Conservation (phyloP, 1,140 invertebrate genomes). For the honey bee (Apis mellifera) region DNA sequence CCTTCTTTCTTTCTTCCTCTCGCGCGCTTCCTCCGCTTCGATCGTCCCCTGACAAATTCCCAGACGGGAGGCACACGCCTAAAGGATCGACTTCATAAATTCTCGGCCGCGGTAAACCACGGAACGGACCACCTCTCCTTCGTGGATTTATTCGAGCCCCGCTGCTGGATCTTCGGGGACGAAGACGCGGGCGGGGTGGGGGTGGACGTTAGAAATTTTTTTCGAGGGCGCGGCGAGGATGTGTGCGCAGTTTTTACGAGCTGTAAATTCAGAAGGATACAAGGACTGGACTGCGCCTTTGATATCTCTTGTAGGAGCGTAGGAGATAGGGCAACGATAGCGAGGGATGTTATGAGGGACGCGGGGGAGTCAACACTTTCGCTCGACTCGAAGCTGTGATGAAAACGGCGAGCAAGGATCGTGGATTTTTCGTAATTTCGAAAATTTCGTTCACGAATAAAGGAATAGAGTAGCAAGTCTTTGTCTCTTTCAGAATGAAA, state of each 20-base stretch:
- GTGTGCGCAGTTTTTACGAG: not conserved
- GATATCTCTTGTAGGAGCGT: not conserved
- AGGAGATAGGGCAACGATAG: not conserved
- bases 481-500: too few relatives aligned
- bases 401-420: too few relatives aligned
- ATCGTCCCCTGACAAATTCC: constrained; percentile 60
- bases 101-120: constrained; percentile 49
- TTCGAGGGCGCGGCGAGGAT: constrained; percentile 8
- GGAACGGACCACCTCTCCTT: constrained; percentile 29
- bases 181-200: too few relatives aligned
- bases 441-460: too few relatives aligned
- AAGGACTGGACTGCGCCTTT: not conserved
- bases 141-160: constrained; percentile 55
- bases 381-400: too few relatives aligned
- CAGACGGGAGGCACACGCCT: constrained; percentile 58
- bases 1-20: not conserved
- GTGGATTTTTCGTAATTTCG: too few relatives aligned
- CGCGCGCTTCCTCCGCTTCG: not conserved
- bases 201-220: constrained; percentile 15
- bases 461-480: too few relatives aligned
- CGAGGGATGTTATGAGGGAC: not conserved
- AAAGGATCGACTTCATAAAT: constrained; percentile 63
- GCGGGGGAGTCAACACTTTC: not conserved
- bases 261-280: not conserved
- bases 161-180: constrained; percentile 23